A percentile compares a stretch with the other conserved stretches of the same genome.
These are phyloP conservation scores for Onychorhynchus coronatus DNA, from an alignment of 2,113 vertebrate species.

Conservation along the genomic window DNA sequence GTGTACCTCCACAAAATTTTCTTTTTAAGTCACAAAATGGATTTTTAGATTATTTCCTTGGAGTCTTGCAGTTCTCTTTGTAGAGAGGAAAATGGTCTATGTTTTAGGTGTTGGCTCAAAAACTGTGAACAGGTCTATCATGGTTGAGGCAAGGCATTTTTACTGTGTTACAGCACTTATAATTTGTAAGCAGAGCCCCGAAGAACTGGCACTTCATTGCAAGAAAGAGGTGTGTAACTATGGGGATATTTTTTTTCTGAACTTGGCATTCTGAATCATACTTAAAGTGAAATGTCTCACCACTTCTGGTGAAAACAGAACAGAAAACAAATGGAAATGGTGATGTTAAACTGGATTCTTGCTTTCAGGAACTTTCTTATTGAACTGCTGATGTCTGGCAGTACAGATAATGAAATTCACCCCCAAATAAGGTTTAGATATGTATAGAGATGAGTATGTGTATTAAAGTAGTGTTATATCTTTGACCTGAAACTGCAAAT, in stretches of 20 bases:
- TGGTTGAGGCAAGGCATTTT: neutral
- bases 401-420: neutral
- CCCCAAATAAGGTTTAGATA: neutral
- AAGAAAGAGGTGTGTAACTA: neutral
- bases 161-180: neutral
- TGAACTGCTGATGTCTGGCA: neutral
- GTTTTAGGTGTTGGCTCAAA: neutral
- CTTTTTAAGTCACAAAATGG: fast-evolving
- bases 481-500: neutral
- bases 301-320: neutral
- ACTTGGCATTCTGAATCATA: neutral
- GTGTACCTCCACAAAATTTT: neutral
- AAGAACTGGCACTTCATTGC: neutral
- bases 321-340: neutral
- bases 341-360: neutral
- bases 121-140: fast-evolving
- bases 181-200: neutral
- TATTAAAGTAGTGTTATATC: neutral
- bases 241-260: neutral
- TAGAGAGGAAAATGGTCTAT: neutral
- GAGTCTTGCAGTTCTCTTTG: neutral
- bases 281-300: neutral
- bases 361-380: neutral
- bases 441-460: neutral
- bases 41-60: neutral